phyloP scores from a whole-genome alignment of 1,140 invertebrate species.

The Mercenaria mercenaria region DNA sequence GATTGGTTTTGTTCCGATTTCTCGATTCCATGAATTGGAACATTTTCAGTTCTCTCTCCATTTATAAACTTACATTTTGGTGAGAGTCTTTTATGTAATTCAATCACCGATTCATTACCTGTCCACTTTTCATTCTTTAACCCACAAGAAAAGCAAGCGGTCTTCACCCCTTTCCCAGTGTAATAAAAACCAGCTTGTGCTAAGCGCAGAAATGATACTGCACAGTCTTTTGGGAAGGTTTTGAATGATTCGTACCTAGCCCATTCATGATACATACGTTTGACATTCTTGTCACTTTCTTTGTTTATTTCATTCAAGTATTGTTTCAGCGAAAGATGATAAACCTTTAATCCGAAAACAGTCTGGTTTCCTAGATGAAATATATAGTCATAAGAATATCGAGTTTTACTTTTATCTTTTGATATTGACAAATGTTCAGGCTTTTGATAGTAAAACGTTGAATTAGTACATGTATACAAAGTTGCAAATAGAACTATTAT shows the following conservation, averaged over 20 bases:
- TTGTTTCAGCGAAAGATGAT: not conserved
- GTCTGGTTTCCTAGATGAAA: not conserved
- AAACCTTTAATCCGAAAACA: not conserved
- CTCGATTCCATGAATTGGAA: not conserved
- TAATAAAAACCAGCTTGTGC: slow-evolving; percentile 44
- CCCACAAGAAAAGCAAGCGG: slow-evolving; percentile 16
- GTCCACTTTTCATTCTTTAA: not conserved
- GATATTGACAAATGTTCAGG: not conserved
- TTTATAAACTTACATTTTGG: slow-evolving; percentile 14
- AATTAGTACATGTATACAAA: too few relatives aligned
- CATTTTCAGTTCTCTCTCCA: not conserved
- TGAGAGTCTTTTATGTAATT: not conserved
- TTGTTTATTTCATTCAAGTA: not conserved
- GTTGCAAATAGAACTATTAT: too few relatives aligned
- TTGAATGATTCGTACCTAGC: slow-evolving; percentile 4
- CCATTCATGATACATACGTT: slow-evolving; percentile 19
- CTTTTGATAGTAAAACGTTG: too few relatives aligned
- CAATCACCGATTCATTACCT: not conserved
- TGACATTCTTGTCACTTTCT: slow-evolving; percentile 86
- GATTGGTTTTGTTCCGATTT: not conserved
- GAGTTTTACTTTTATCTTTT: not conserved
- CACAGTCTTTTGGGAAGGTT: not conserved
- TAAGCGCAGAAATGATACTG: not conserved
- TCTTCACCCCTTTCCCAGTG: not conserved
- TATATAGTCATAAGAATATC: not conserved